Evolutionary conservation across 2,888 invertebrate genomes (phyloP), one percentile per base, ranked within the genome.

Genomic region (Lithophane semibrunnea): DNA sequence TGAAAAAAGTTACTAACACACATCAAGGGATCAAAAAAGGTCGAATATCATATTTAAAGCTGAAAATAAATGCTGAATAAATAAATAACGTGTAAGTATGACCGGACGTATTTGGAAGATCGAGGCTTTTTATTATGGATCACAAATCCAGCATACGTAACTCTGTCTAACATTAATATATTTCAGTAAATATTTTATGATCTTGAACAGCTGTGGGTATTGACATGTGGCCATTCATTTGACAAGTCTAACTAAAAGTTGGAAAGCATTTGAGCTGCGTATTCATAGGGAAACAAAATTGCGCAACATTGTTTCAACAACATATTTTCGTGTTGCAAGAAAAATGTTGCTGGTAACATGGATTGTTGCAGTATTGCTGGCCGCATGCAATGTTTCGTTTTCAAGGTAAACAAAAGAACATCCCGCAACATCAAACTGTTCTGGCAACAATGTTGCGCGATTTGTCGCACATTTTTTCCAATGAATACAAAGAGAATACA

Each of bases 111-210:
- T 65, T 49, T 76, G 21, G 8, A 56, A 73, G 73, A 61, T 44
- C 13, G 0, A 61, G n/a, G 21, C 18, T 44, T 75, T 79, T 76
- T 82, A 80, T 81, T 49, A 69, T 69, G 47, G 52, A 60, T 75
- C 47, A 37, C 18, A 75, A 61, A 56, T 69, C 42, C 29, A 16
- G 10, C 9, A 58, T 3, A 65, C 47, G 63, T 64, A 37, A 9
- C 3, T 29, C 18, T 67, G 16, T 61, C 13, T 68, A 63, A 63
- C 16, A 63, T 58, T 63, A 7, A 24, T 42, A 47, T 10, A 9
- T 24, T 54, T 44, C 13, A 63, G 18, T 52, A 52, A 72, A 64
- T n/a, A 4, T 64, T 63, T 71, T 13, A 64, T 24, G 21, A 47
- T 37, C 1, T 3, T 49, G 0, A 69, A 29, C 56, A 63, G 2